Conservation (phyloP, 2,888 invertebrate species). For the Ditylenchus weischeri region DNA sequence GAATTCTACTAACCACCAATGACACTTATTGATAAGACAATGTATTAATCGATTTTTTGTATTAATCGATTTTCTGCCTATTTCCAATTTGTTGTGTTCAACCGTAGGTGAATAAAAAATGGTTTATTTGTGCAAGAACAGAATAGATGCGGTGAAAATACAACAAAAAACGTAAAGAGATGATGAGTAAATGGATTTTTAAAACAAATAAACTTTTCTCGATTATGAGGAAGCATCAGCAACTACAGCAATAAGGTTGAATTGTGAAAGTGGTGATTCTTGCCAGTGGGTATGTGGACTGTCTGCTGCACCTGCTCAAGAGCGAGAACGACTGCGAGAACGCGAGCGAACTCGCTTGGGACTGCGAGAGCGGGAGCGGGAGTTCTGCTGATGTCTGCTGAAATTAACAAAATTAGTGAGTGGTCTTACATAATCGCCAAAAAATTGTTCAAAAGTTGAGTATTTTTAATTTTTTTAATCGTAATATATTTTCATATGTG, state of each 20-base stretch:
- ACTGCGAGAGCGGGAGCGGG: background rate
- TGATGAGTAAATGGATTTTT: too few species aligned
- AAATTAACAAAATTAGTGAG: background rate
- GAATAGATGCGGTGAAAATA: background rate
- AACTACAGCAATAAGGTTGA: background rate
- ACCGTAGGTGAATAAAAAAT: background rate
- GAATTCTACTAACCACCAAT: constrained; percentile 18
- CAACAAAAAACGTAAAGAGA: too few species aligned
- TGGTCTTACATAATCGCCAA: background rate
- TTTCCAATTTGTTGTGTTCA: background rate
- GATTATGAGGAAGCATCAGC: too few species aligned
- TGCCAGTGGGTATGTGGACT: background rate
- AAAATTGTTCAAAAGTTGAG: too few species aligned
- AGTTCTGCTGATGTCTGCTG: constrained; percentile 2
- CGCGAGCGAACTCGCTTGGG: background rate
- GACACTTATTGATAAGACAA: background rate
- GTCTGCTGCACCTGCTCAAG: background rate
- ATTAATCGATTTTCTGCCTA: background rate
- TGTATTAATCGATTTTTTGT: background rate
- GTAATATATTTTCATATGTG: too few species aligned
- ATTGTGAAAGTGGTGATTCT: constrained; percentile 4
- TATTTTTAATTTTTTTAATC: too few species aligned
- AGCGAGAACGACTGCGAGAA: constrained; percentile 7
- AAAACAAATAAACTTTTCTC: too few species aligned
- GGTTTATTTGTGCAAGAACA: constrained; percentile 8